Conservation (phyloP, 1,140 invertebrate species). For the Cardiocondyla obscurior region DNA sequence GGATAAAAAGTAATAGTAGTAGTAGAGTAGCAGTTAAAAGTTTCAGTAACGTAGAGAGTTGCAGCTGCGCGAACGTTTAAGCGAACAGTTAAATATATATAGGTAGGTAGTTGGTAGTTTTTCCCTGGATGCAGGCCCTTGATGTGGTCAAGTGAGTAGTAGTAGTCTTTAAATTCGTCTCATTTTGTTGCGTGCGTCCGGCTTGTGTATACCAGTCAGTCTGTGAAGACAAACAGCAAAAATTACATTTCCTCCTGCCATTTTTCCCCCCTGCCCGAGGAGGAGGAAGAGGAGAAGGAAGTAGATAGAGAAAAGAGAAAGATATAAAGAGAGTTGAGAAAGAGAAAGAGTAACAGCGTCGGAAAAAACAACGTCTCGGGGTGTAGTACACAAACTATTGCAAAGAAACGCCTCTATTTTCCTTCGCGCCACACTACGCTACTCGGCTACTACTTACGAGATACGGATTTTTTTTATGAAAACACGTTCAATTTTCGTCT, state of each 20-base stretch:
- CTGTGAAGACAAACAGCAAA: conserved; percentile 84
- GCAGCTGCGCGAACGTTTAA: conserved; percentile 82
- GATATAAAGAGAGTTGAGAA: background rate
- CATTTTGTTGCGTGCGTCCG: conserved; percentile 84
- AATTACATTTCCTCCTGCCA: conserved; percentile 78
- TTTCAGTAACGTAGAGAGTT: conserved; percentile 80
- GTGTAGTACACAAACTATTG: conserved; percentile 63
- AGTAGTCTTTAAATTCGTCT: conserved; percentile 85
- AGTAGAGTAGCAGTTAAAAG: conserved; percentile 78
- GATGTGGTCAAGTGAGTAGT: conserved; percentile 84
- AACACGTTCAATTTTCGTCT: conserved; percentile 79
- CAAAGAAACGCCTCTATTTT: conserved; percentile 51
- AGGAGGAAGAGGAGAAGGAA: conserved; percentile 32
- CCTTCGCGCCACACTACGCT: conserved; percentile 44
- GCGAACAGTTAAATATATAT: conserved; percentile 76
- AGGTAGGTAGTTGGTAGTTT: conserved; percentile 82
- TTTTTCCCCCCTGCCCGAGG: conserved; percentile 55
- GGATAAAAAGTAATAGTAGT: conserved; percentile 69
- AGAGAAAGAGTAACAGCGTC: conserved; percentile 54
- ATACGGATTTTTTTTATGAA: conserved; percentile 64
- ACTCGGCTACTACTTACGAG: conserved; percentile 80
- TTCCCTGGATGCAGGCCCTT: conserved; percentile 83
- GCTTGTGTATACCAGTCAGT: conserved; percentile 85
- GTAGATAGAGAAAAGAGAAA: background rate
- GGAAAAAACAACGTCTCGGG: conserved; percentile 64